Evolutionary conservation across 1,140 invertebrate genomes (phyloP).

Genomic region (Bilobella aurantiaca): DNA sequence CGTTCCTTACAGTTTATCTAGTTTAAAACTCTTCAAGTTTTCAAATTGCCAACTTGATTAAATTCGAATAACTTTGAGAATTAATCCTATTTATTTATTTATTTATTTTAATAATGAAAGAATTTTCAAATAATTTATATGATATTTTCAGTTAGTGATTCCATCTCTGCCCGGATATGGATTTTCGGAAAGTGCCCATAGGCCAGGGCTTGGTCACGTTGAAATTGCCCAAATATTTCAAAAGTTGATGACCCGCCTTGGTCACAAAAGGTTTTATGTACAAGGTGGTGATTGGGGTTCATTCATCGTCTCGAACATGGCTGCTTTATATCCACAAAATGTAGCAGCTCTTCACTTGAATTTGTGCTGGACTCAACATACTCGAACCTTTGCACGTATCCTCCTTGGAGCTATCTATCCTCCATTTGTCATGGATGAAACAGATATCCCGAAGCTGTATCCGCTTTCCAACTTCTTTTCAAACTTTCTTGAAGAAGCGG

Average conservation of each 20-base stretch:
- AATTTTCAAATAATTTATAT: too few species aligned
- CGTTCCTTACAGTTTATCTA: too few species aligned
- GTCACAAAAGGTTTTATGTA: constrained; percentile 61
- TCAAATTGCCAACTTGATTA: too few species aligned
- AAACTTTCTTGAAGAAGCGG: too few species aligned
- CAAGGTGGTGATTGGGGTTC: constrained; percentile 65
- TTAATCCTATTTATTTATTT: too few species aligned
- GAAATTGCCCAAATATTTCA: constrained; percentile 62
- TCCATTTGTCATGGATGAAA: constrained; percentile 14
- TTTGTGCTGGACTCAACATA: too few species aligned
- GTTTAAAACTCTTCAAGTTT: too few species aligned
- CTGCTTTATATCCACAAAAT: constrained; percentile 43
- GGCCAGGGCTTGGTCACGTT: constrained; percentile 50
- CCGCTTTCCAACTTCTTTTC: constrained; percentile 30
- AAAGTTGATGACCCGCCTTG: constrained; percentile 71
- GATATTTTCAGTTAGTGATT: constrained; percentile 51
- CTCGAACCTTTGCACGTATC: constrained; percentile 41
- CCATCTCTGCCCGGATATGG: constrained; percentile 77
- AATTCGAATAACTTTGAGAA: not conserved
- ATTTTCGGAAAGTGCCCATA: constrained; percentile 60
- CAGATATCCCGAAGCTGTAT: constrained; percentile 9
- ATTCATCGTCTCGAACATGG: constrained; percentile 49
- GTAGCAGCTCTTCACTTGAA: constrained; percentile 42
- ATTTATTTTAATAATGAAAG: too few species aligned
- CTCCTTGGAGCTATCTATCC: constrained; percentile 43